Evolutionary conservation across 2,113 vertebrate species (phyloP), one percentile per base, ranked within the genome.

Genomic region (Chauna torquata): DNA sequence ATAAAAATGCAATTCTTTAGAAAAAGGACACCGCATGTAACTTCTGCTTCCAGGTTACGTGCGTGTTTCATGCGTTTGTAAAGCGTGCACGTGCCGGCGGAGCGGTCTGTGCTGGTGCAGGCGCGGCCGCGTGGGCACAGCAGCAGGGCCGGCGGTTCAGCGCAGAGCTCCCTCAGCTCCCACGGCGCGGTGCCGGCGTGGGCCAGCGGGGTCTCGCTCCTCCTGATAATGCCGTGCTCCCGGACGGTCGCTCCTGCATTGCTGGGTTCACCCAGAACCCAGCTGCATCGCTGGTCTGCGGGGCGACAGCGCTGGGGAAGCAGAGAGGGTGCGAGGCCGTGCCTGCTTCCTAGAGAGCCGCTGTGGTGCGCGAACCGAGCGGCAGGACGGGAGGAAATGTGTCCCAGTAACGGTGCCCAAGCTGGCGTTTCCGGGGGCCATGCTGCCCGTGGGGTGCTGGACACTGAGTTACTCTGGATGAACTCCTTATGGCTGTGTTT

Each of bases 301-400:
- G 44, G 64, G 36, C 3, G 15, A 34, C 15, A 9, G 6, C 9
- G 49, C 54, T 24, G 1, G 1, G 36, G 66, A 8, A 22, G 30
- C 15, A 2, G 2, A 20, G 42, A 8, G 0, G 2, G 9, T 0
- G 36, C 0, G 7, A 27, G 36, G 58, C 81, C 3, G 4, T 0
- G 3, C 14, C 45, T 71, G 57, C 65, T 3, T 38, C 44, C 66
- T 14, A 1, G 5, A 9, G 62, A 5, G 16, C 11, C 1, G 11
- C 8, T 22, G 55, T 6, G 36, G 40, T 34, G 77, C n/a, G 3
- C 7, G 17, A 75, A 42, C 69, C 22, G 32, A 4, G 57, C 3
- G n/a, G 12, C 7, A 19, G 23, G 32, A 28, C 22, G 7, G 36
- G 22, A 16, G 17, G 50, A 45, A n/a, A 40, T 0, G 1, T 45